These are phyloP conservation scores for Oreochromis mossambicus DNA, from an alignment of 2,797 vertebrate species.

Conservation along the genomic window DNA sequence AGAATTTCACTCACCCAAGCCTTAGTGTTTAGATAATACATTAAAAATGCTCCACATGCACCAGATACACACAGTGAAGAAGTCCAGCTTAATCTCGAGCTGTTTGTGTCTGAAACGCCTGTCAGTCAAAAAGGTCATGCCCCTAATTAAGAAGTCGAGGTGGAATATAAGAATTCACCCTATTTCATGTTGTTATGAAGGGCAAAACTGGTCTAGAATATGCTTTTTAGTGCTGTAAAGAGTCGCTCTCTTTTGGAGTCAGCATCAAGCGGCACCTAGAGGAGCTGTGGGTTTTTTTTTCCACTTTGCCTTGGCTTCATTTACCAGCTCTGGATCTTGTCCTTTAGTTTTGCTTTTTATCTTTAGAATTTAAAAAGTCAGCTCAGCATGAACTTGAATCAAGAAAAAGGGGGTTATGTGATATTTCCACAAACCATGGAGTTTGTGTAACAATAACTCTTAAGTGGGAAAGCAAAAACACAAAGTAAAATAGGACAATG, in stretches of 20 bases:
- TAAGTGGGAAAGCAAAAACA: background rate
- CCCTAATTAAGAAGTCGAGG: accelerated
- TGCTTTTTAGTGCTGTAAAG: background rate
- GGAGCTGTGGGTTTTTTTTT: accelerated
- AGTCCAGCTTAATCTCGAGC: background rate
- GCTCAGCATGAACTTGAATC: background rate
- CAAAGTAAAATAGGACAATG: background rate
- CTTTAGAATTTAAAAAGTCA: background rate
- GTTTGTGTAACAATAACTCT: background rate
- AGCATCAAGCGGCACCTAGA: no score
- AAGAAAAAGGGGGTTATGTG: background rate
- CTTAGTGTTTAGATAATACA: background rate
- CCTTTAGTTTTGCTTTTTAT: background rate
- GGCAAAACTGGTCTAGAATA: background rate
- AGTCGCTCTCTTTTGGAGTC: background rate
- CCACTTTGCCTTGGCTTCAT: background rate
- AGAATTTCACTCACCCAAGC: background rate
- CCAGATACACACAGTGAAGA: background rate
- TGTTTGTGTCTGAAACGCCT: background rate
- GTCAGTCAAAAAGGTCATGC: background rate
- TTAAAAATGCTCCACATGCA: background rate
- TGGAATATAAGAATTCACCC: background rate
- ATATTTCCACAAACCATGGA: background rate
- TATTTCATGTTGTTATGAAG: background rate
- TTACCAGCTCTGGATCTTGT: background rate